phyloP scores from a whole-genome alignment of 2,113 vertebrate genomes.

The Craseonycteris thonglongyai region DNA sequence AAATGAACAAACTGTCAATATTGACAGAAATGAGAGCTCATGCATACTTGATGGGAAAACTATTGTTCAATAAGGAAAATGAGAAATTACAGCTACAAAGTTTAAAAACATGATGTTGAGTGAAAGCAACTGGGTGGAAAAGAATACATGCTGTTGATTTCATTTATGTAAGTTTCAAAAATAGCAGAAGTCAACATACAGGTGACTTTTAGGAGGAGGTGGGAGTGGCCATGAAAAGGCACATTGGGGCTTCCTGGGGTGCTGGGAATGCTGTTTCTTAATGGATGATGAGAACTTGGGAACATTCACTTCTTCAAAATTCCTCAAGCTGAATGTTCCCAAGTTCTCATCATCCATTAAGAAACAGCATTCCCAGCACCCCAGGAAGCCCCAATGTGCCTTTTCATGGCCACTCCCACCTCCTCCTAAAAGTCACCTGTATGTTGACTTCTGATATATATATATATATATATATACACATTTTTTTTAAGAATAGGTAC shows the following conservation, averaged over 20 bases:
- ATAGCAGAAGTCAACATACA: neutral
- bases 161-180: neutral
- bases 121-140: neutral
- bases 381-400: neutral
- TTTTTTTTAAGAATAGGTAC: too few relatives aligned
- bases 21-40: neutral
- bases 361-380: neutral
- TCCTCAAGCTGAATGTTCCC: neutral
- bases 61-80: neutral
- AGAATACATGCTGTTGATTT: neutral
- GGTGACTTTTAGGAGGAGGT: neutral
- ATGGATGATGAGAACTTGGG: neutral
- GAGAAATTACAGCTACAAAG: neutral
- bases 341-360: neutral
- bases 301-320: neutral
- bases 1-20: neutral
- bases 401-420: neutral
- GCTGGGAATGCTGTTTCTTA: neutral
- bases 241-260: fast-evolving
- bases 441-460: neutral
- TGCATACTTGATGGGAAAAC: neutral
- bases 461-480: too few relatives aligned
- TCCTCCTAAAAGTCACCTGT: neutral
- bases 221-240: neutral
- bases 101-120: neutral